A percentile compares a stretch with the other conserved stretches of the same genome.
Conservation (phyloP, 1,140 invertebrate genomes). For the Sweltsa coloradensis region DNA sequence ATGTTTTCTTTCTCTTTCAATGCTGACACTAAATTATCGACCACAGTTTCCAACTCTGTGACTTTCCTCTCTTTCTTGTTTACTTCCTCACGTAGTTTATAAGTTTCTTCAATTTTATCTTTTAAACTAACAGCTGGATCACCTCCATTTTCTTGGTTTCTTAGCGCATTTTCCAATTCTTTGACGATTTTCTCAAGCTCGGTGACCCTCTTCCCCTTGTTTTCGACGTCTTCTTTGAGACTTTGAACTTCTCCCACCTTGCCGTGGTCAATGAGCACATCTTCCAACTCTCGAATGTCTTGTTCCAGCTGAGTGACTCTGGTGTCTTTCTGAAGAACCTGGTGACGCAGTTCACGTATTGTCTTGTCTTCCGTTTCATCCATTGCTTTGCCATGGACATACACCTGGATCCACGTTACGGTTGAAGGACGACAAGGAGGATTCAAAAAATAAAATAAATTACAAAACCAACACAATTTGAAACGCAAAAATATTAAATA, state of each 20-base stretch:
- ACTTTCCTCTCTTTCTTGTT: too few relatives aligned
- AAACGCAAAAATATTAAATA: background rate
- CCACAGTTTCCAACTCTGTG: too few relatives aligned
- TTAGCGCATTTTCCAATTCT: constrained; percentile 15
- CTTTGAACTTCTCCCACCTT: background rate
- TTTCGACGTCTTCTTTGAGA: background rate
- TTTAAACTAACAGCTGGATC: too few relatives aligned
- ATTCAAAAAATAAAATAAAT: background rate
- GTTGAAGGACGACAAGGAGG: background rate
- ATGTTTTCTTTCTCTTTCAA: background rate
- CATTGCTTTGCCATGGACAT: constrained; percentile 1
- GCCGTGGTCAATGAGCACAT: constrained; percentile 1
- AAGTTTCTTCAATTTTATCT: too few relatives aligned
- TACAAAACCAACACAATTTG: background rate
- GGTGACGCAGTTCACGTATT: background rate
- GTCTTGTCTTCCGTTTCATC: background rate
- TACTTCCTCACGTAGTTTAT: too few relatives aligned
- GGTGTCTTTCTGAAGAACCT: too few relatives aligned
- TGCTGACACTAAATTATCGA: background rate
- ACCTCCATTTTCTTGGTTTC: background rate
- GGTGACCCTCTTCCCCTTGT: constrained; percentile 3
- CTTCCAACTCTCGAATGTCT: constrained; percentile 37
- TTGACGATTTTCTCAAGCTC: constrained; percentile 18
- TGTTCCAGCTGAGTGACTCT: constrained; percentile 35
- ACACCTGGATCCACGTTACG: background rate